Evolutionary conservation across 1,140 invertebrate species (phyloP), one percentile per base, ranked within the genome.

Genomic region (Listronotus oregonensis): DNA sequence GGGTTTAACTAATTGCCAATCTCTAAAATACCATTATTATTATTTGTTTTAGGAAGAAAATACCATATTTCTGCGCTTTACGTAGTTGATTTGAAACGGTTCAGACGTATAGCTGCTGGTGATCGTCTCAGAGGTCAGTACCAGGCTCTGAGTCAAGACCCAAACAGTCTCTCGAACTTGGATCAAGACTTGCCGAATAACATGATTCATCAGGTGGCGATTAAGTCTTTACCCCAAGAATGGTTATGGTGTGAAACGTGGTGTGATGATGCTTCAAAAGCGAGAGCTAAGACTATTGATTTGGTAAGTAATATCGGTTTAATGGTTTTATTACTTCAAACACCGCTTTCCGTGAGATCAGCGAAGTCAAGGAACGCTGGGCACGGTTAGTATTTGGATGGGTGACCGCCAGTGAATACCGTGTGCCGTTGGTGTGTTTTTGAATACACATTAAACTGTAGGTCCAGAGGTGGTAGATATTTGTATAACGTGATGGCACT

Each of bases 231-330:
- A 70, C 97, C 98, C 2, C 97, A 99, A 79, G 97, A 99, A 76
- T 99, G 98, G 97, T 81, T 99, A n/a, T 99, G 97, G 96, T 99
- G 98, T 81, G 97, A 99, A 84, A 99, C 98, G 0, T 99, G 98
- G 98, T 99, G 98, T 78, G 93, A 94, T 78, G 90, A 98, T 74
- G 85, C 79, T 11, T 93, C 93, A 0, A 98, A 99, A 79, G 82
- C 85, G 68, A 86, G 86, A 68, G 98, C 98, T 3, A 99, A 99
- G 82, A 99, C 97, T 56, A 99, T 99, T 75, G 98, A 99, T 88
- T 86, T 99, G 83, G 92, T 90, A 77, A 82, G 82, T 78, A 66
- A 61, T 59, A 61, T 50, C 34, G 15, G 40, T 27, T 27, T 27
- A 27, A 5, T 27, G 21, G 21, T 3, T n/a, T n/a, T n/a, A n/a